These are phyloP conservation scores for Lycophotia porphyrea DNA, from an alignment of 2,888 invertebrate genomes.

Conservation along the genomic window DNA sequence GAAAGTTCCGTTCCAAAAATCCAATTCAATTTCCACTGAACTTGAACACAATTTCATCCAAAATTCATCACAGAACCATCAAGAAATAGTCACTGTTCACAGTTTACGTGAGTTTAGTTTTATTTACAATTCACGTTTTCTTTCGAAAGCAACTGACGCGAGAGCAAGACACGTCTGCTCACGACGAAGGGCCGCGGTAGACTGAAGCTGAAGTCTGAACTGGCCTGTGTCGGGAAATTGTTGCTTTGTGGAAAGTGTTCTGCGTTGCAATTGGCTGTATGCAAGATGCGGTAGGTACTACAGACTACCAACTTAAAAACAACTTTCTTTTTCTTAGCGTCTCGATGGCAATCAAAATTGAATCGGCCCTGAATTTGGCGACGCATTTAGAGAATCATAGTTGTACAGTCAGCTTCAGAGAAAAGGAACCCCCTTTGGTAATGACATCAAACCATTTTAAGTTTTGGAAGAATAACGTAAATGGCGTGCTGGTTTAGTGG, in stretches of 20 bases:
- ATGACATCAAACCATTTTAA: no score
- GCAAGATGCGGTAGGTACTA: no score
- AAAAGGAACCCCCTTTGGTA: no score
- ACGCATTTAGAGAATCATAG: neutral
- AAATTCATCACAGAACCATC: slow-evolving; percentile 17
- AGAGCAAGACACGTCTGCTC: slow-evolving; percentile 19
- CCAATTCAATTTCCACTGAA: slow-evolving; percentile 40
- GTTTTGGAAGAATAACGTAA: no score
- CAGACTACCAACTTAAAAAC: neutral
- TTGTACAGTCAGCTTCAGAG: no score
- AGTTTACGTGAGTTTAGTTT: slow-evolving; percentile 15
- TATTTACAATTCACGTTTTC: slow-evolving; percentile 13
- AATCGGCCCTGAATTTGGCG: neutral
- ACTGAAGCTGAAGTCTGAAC: slow-evolving; percentile 31
- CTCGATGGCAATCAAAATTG: neutral
- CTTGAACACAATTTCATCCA: slow-evolving; percentile 22
- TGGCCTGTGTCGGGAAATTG: slow-evolving; percentile 12
- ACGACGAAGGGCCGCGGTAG: slow-evolving; percentile 21
- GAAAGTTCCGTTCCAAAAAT: slow-evolving; percentile 36
- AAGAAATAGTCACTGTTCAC: slow-evolving; percentile 14
- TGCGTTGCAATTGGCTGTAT: neutral
- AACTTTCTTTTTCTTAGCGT: neutral
- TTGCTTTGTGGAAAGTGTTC: slow-evolving; percentile 4
- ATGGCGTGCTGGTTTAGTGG: no score
- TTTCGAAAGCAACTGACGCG: neutral